These are phyloP conservation scores for Meliscaeva auricollis DNA, from an alignment of 2,888 invertebrate species.

Conservation along the genomic window DNA sequence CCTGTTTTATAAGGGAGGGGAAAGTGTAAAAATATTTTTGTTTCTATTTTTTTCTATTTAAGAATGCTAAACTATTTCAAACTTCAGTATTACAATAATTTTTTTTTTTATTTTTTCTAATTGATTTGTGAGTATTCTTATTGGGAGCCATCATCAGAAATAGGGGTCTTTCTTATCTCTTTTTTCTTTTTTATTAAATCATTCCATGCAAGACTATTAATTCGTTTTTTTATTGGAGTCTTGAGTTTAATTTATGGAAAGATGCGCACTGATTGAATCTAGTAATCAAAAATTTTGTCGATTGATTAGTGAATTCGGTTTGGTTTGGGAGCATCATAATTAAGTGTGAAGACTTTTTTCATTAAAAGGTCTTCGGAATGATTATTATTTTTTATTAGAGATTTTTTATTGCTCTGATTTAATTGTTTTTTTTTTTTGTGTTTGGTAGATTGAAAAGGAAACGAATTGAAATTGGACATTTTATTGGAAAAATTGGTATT, in stretches of 20 bases:
- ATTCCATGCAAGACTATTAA: constrained; percentile 46
- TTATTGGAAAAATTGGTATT: constrained; percentile 21
- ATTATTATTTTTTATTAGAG: constrained; percentile 25
- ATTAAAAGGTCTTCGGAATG: constrained; percentile 35
- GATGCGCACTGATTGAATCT: constrained; percentile 46
- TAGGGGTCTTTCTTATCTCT: constrained; percentile 19
- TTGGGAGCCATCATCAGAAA: no score
- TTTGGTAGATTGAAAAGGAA: constrained; percentile 22
- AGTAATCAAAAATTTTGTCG: constrained; percentile 45
- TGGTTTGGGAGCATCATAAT: constrained; percentile 31
- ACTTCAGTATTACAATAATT: constrained; percentile 68
- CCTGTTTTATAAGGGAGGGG: constrained; percentile 77
- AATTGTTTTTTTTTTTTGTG: constrained; percentile 21
- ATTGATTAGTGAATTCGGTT: constrained; percentile 54
- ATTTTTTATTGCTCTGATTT: constrained; percentile 43
- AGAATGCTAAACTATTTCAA: constrained; percentile 53
- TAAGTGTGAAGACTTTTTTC: constrained; percentile 46
- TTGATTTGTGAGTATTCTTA: constrained; percentile 44
- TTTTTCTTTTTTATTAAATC: constrained; percentile 39
- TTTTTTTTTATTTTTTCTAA: not conserved
- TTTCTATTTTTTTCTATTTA: constrained; percentile 61
- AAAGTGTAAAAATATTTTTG: constrained; percentile 75
- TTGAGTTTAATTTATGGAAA: constrained; percentile 33
- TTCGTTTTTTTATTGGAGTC: constrained; percentile 27
- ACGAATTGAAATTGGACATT: constrained; percentile 15